Evolutionary conservation across 2,113 vertebrate genomes (phyloP).

Genomic region (Fulica atra): DNA sequence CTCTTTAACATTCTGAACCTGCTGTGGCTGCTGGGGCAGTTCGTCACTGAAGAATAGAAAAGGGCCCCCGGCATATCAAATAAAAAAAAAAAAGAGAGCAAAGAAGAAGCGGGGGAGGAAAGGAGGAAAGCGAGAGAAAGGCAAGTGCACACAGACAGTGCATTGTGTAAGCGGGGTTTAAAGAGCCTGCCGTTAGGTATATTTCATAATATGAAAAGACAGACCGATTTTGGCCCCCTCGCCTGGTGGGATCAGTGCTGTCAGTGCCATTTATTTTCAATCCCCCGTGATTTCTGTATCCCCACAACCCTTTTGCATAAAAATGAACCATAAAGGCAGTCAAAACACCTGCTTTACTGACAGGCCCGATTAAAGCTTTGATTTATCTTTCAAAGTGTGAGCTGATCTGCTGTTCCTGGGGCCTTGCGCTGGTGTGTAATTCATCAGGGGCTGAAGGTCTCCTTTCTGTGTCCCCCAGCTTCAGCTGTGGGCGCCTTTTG

Average conservation of each 20-base stretch:
- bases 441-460: constrained; percentile 71
- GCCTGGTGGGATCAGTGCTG: constrained; percentile 76
- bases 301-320: constrained; percentile 77
- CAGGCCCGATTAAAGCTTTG: constrained; percentile 80
- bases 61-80: constrained; percentile 65
- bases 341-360: constrained; percentile 84
- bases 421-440: constrained; percentile 68
- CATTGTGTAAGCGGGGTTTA: constrained; percentile 56
- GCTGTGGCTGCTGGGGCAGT: constrained; percentile 69
- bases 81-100: background rate
- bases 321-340: constrained; percentile 79
- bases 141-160: constrained; percentile 55
- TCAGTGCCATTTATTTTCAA: constrained; percentile 80
- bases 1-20: constrained; percentile 78
- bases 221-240: constrained; percentile 75
- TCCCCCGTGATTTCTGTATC: constrained; percentile 79
- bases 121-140: constrained; percentile 1
- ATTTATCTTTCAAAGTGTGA: constrained; percentile 73
- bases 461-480: constrained; percentile 44
- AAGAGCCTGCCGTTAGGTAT: constrained; percentile 69
- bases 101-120: background rate
- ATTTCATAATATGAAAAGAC: constrained; percentile 82
- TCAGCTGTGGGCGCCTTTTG: constrained; percentile 69
- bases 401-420: constrained; percentile 52
- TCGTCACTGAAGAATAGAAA: constrained; percentile 73